Evolutionary conservation across 2,888 invertebrate species (phyloP).

Genomic region (Leucoptera coffeella): DNA sequence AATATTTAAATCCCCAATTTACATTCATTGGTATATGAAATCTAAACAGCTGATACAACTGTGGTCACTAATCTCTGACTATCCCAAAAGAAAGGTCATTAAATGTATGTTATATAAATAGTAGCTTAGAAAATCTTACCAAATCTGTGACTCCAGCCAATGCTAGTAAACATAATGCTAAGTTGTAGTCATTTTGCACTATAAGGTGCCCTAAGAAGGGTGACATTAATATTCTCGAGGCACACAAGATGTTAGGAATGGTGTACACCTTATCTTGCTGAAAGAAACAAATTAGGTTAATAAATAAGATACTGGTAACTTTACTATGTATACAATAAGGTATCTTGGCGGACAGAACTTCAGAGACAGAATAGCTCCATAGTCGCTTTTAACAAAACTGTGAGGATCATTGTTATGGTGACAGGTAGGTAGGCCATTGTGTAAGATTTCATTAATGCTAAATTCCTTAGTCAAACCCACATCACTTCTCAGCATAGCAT

Average conservation of each 20-base stretch:
- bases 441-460: too few species aligned
- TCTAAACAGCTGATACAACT: too few species aligned
- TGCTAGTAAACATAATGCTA: constrained; percentile 76
- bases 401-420: neutral
- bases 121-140: constrained; percentile 43
- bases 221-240: constrained; percentile 76
- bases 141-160: constrained; percentile 89
- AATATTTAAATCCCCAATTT: too few species aligned
- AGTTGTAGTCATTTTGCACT: constrained; percentile 68
- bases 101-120: neutral
- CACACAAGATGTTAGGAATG: constrained; percentile 86
- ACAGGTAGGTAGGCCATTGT: too few species aligned
- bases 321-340: too few species aligned
- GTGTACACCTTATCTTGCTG: constrained; percentile 87
- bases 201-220: constrained; percentile 89
- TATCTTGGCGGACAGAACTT: too few species aligned
- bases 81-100: too few species aligned
- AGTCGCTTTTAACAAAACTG: neutral
- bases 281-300: too few species aligned
- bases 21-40: too few species aligned
- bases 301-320: too few species aligned
- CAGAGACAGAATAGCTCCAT: too few species aligned
- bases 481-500: neutral
- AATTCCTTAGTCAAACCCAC: neutral
- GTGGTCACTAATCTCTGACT: too few species aligned